Percentiles rank a stretch among this genome's conserved stretches.
phyloP scores from a whole-genome alignment of 2,888 invertebrate species.

The Lithophane semibrunnea region DNA sequence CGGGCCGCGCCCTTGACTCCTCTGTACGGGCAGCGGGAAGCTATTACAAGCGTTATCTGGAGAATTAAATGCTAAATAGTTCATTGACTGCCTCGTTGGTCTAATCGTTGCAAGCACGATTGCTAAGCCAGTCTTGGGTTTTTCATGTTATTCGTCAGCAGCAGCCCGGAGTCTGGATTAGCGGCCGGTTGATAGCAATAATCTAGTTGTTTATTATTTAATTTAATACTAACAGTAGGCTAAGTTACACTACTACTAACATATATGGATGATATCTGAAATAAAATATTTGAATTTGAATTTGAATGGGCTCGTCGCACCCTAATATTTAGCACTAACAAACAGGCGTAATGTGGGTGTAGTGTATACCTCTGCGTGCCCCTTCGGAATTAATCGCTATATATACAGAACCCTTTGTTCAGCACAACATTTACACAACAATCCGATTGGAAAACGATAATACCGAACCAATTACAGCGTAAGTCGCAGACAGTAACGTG shows the following conservation, averaged over 20 bases:
- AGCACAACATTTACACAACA: not conserved
- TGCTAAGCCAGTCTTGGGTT: no score
- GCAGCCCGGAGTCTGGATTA: not conserved
- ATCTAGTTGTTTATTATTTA: no score
- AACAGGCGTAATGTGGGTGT: not conserved
- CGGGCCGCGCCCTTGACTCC: slow-evolving; percentile 38
- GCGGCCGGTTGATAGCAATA: not conserved
- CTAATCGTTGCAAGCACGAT: not conserved
- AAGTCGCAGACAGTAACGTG: slow-evolving; percentile 28
- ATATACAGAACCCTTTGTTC: no score
- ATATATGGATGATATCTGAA: no score
- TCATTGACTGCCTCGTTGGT: not conserved
- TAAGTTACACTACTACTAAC: no score
- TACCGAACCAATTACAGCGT: not conserved
- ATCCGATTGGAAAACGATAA: slow-evolving; percentile 13
- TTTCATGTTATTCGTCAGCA: not conserved
- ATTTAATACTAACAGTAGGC: no score
- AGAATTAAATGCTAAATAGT: not conserved
- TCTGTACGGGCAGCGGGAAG: not conserved
- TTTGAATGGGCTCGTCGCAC: no score
- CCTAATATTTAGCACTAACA: not conserved
- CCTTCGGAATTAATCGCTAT: no score
- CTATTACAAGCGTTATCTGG: not conserved
- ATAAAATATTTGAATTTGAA: no score
- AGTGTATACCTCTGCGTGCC: no score